Conservation (phyloP, 2,113 vertebrate species). For the Brachyhypopomus occidentalis region DNA sequence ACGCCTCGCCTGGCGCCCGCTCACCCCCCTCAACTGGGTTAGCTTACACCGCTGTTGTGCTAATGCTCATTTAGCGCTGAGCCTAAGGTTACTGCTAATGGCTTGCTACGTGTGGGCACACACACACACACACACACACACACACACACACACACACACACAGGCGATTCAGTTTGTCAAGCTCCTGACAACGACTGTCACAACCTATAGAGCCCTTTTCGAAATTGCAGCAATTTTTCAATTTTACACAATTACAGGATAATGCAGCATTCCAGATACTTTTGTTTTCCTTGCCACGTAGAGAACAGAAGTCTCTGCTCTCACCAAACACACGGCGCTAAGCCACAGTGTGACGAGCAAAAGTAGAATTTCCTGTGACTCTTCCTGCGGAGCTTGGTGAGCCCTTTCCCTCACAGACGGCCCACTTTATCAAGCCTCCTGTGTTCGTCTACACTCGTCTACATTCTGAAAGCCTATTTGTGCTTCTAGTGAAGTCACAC, state of each 20-base stretch:
- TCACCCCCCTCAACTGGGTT: background rate
- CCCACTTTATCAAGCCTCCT: background rate
- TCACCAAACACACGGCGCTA: background rate
- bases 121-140: conserved; percentile 17
- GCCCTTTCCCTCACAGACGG: background rate
- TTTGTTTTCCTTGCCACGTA: conserved; percentile 14
- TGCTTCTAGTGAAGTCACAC: background rate
- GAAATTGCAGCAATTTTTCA: conserved; percentile 9
- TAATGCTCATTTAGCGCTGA: conserved; percentile 26
- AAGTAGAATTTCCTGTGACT: background rate
- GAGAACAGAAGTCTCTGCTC: background rate
- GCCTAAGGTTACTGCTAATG: conserved; percentile 23
- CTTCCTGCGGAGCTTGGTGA: background rate
- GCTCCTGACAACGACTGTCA: background rate
- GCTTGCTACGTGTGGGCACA: background rate
- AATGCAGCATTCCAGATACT: conserved; percentile 6
- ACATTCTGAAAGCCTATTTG: background rate
- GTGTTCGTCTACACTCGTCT: background rate
- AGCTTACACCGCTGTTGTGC: background rate
- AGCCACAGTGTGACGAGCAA: background rate
- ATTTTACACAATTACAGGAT: conserved; percentile 13
- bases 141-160: conserved; percentile 25
- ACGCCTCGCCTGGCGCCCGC: background rate
- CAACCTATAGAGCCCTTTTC: background rate
- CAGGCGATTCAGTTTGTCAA: background rate